Evolutionary conservation across 2,113 vertebrate genomes (phyloP), one percentile per base, ranked within the genome.

Genomic region (Hemiscyllium ocellatum): DNA sequence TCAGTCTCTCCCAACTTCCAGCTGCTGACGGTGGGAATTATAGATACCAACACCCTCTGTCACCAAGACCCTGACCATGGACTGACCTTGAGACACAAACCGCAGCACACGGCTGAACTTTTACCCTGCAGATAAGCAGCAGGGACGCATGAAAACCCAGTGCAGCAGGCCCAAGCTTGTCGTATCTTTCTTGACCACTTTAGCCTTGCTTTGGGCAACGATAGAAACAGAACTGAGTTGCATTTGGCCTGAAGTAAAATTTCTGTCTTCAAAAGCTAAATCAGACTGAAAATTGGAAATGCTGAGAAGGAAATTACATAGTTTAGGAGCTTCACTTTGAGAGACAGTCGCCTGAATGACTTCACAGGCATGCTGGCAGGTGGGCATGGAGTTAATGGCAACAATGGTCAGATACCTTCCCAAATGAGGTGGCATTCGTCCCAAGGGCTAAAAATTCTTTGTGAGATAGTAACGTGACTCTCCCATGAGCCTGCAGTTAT

Each of bases 81-180:
- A 19, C 13, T 72, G 94, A 95, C 94, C 94, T 70, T 68, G n/a
- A 37, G 56, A 24, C 42, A 87, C 47, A 87, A 87, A 26, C 56
- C 13, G 17, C 33, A 37, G 61, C 47, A 72, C 69, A 72, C 8
- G 26, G 24, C 22, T 95, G 68, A 95, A 95, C 94, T 72, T 95
- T 95, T 95, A 69, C 42, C 24, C 94, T 72, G 69, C 89, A 95
- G 94, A 95, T 33, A 72, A 70, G 37, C 66, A 47, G 37, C 47
- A 47, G 68, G 94, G 22, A 66, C 37, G n/a, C 89, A 93, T 6
- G 33, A 37, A 37, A 70, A 95, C 17, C 94, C 52, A 20, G 24
- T 22, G 69, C 15, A 13, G 47, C 94, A 47, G n/a, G 91, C n/a
- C 91, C 22, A 56, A 13, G 12, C 91, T 69, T 47, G 66, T 20